phyloP scores from a whole-genome alignment of 2,888 invertebrate species.

The Ennomos quercinarius region DNA sequence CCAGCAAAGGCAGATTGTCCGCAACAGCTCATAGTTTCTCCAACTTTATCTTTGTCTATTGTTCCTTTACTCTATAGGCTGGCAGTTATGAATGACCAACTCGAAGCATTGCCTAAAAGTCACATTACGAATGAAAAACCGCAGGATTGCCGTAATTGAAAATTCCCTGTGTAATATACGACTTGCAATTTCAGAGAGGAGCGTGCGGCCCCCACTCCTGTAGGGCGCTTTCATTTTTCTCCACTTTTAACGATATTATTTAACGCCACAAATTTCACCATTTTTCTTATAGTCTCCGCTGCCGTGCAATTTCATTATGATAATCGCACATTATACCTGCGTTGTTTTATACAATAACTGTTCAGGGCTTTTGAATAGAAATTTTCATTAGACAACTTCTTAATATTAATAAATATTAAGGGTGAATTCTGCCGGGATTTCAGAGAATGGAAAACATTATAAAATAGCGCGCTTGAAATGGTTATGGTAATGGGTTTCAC shows the following conservation, averaged over 20 bases:
- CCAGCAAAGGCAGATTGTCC: neutral
- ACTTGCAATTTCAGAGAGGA: conserved; percentile 80
- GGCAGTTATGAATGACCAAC: conserved; percentile 75
- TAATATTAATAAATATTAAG: conserved; percentile 45
- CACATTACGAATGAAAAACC: conserved; percentile 85
- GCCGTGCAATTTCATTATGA: conserved; percentile 81
- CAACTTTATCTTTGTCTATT: conserved; percentile 30
- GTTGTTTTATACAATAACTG: conserved; percentile 59
- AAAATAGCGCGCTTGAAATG: conserved; percentile 38
- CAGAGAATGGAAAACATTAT: conserved; percentile 38
- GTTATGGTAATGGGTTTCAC: conserved; percentile 39
- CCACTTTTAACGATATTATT: conserved; percentile 82
- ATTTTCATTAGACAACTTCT: conserved; percentile 47
- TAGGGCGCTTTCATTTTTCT: conserved; percentile 77
- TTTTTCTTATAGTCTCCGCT: conserved; percentile 72
- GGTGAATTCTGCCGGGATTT: conserved; percentile 24
- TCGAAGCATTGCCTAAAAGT: conserved; percentile 77
- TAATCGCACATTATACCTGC: conserved; percentile 73
- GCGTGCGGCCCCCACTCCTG: conserved; percentile 61
- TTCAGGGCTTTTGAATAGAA: conserved; percentile 53
- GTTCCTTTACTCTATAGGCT: conserved; percentile 29
- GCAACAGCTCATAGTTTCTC: neutral
- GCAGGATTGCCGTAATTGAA: conserved; percentile 84
- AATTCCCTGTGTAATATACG: conserved; percentile 84
- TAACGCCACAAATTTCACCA: conserved; percentile 81